Evolutionary conservation across 2,113 vertebrate genomes (phyloP).

Genomic region (Chaenogobius annularis): DNA sequence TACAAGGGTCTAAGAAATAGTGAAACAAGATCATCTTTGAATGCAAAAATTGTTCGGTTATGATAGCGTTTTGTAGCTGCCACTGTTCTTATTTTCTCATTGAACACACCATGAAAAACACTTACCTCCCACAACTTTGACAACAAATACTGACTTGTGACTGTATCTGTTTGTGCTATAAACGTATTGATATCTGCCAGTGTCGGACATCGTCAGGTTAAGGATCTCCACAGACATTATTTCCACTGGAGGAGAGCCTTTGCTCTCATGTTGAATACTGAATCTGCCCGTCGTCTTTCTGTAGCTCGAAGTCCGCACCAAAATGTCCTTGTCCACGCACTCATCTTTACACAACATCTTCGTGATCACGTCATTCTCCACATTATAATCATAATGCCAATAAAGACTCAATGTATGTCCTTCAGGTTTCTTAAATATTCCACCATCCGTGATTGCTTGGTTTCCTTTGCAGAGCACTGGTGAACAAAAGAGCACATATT

Average conservation of each 20-base stretch:
- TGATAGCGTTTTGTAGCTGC: too few relatives aligned
- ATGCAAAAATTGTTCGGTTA: too few relatives aligned
- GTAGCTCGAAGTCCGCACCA: neutral
- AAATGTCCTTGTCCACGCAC: neutral
- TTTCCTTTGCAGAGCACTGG: neutral
- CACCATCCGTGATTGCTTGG: neutral
- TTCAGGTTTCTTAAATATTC: neutral
- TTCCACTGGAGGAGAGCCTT: neutral
- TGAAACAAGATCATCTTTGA: too few relatives aligned
- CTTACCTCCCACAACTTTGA: neutral
- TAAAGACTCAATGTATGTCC: neutral
- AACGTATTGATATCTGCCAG: neutral
- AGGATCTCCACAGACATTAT: neutral
- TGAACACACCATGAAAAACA: neutral
- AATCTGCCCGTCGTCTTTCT: neutral
- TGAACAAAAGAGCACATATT: neutral
- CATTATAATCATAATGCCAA: neutral
- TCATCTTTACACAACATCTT: neutral
- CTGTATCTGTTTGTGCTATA: fast-evolving
- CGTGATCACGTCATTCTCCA: neutral
- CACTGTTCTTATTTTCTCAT: too few relatives aligned
- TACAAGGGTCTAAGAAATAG: too few relatives aligned
- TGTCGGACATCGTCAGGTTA: neutral
- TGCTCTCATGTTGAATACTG: neutral
- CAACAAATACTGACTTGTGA: neutral